These are phyloP conservation scores for Mobula birostris DNA, from an alignment of 2,113 vertebrate genomes.

Conservation along the genomic window DNA sequence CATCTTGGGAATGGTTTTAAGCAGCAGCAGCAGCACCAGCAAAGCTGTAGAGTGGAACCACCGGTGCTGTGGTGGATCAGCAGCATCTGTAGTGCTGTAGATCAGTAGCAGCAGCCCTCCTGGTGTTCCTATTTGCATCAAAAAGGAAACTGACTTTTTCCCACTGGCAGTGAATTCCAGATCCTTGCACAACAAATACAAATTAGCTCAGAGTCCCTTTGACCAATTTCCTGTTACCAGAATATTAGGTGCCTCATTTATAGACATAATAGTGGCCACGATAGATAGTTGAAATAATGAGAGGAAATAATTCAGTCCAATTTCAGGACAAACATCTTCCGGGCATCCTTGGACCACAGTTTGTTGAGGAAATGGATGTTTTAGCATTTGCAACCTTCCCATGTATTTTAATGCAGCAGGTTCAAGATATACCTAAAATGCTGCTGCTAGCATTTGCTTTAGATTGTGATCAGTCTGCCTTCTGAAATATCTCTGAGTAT, in stretches of 20 bases:
- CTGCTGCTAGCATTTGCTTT: not conserved
- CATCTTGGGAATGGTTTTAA: too few relatives aligned
- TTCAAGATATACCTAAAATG: not conserved
- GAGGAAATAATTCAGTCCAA: not conserved
- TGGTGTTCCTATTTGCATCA: not conserved
- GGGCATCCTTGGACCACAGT: not conserved
- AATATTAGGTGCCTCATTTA: too few relatives aligned
- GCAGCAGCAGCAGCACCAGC: too few relatives aligned
- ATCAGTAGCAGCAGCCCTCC: not conserved
- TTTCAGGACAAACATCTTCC: not conserved
- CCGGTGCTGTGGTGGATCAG: too few relatives aligned
- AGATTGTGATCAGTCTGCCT: not conserved
- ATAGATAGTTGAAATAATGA: not conserved
- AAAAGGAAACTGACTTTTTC: not conserved
- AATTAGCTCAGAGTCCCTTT: not conserved
- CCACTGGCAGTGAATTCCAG: not conserved
- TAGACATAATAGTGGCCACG: not conserved
- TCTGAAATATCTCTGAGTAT: not conserved
- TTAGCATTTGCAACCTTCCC: not conserved
- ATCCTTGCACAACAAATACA: not conserved
- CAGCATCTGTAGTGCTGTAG: too few relatives aligned
- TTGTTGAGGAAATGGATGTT: not conserved
- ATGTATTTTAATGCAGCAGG: not conserved
- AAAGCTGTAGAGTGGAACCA: too few relatives aligned
- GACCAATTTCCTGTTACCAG: not conserved